Percentiles rank a stretch among this genome's conserved stretches.
These are phyloP conservation scores for Shargacucullia verbasci DNA, from an alignment of 2,888 invertebrate genomes.

Conservation along the genomic window DNA sequence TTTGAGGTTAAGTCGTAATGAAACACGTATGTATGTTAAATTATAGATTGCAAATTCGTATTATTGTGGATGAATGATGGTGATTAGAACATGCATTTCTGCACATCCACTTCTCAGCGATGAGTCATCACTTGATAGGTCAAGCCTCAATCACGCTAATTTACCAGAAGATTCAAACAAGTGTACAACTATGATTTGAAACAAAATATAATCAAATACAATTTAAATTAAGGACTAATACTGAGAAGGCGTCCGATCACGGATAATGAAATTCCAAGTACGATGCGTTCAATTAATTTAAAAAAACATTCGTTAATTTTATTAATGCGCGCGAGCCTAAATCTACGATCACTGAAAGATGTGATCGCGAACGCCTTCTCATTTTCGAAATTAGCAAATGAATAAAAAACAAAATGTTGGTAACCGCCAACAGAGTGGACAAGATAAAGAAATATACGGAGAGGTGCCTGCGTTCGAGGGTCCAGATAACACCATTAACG, in stretches of 20 bases:
- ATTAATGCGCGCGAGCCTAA: constrained; percentile 83
- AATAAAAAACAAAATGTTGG: constrained; percentile 81
- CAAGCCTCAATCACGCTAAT: constrained; percentile 8
- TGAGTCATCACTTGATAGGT: constrained; percentile 31
- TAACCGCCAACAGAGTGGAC: constrained; percentile 85
- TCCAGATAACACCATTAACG: constrained; percentile 89
- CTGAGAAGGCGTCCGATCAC: constrained; percentile 73
- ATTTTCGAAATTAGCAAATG: constrained; percentile 89
- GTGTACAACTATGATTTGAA: no score
- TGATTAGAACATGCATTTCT: constrained; percentile 32
- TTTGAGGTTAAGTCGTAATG: constrained; percentile 40
- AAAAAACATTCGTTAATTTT: constrained; percentile 87
- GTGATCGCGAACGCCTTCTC: constrained; percentile 85
- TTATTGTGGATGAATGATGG: constrained; percentile 35
- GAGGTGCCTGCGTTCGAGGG: constrained; percentile 87
- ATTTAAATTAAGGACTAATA: constrained; percentile 60
- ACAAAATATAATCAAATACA: constrained; percentile 40
- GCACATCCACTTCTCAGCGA: constrained; percentile 8
- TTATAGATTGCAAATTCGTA: constrained; percentile 21
- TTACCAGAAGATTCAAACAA: constrained; percentile 22
- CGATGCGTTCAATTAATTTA: constrained; percentile 85
- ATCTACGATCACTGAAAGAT: constrained; percentile 85
- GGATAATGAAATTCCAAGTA: constrained; percentile 82
- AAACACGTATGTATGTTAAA: constrained; percentile 28
- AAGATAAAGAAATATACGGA: constrained; percentile 89